phyloP scores from a whole-genome alignment of 2,113 vertebrate genomes.

The Notiomystis cincta region DNA sequence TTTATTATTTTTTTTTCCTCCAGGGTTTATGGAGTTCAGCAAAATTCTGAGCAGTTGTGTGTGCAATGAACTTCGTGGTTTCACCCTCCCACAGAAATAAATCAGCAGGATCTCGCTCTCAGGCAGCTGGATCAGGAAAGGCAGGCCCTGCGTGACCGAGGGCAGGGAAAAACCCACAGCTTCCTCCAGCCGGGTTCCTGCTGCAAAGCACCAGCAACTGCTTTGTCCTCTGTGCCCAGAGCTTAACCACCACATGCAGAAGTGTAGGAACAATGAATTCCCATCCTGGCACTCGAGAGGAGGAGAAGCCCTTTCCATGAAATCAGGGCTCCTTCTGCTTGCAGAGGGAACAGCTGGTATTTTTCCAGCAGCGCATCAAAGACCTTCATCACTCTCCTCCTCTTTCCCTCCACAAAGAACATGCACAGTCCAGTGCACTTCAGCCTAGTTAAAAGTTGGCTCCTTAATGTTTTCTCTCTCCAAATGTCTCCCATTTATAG shows the following conservation, averaged over 20 bases:
- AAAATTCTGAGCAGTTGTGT: background rate
- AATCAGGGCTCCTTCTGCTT: background rate
- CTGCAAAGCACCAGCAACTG: background rate
- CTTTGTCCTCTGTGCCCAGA: background rate
- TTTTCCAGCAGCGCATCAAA: background rate
- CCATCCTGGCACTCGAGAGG: background rate
- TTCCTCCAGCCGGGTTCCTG: background rate
- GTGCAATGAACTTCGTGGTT: background rate
- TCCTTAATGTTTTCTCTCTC: background rate
- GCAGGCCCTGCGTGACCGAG: background rate
- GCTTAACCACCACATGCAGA: background rate
- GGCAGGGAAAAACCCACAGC: background rate
- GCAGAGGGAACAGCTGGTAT: background rate
- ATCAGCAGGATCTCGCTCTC: background rate
- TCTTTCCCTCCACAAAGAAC: background rate
- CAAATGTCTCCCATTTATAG: conserved; percentile 56
- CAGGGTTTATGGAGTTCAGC: conserved; percentile 17
- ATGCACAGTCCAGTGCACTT: background rate
- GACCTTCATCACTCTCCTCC: background rate
- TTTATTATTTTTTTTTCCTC: background rate
- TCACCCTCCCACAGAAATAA: background rate
- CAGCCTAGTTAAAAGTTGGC: conserved; percentile 40
- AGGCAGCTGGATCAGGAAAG: background rate
- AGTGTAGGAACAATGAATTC: background rate
- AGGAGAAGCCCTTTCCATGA: background rate